These are phyloP conservation scores for Podiceps cristatus DNA, from an alignment of 2,113 vertebrate species.

Conservation along the genomic window DNA sequence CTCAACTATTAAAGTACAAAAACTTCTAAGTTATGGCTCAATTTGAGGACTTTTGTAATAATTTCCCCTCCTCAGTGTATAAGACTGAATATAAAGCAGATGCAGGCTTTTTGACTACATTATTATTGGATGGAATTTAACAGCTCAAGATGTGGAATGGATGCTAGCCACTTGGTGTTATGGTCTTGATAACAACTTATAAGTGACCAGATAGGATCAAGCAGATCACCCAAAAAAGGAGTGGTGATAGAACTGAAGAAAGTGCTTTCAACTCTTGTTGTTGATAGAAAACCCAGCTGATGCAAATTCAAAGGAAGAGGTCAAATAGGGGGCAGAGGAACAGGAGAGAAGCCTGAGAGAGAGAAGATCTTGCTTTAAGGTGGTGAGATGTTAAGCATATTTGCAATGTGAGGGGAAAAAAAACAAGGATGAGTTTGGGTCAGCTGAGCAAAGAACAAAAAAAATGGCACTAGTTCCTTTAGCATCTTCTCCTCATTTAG, in stretches of 20 bases:
- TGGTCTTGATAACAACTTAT: background rate
- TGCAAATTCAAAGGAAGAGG: background rate
- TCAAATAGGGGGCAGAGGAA: background rate
- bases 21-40: background rate
- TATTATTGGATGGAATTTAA: background rate
- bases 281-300: background rate
- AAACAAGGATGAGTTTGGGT: background rate
- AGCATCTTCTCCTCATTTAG: background rate
- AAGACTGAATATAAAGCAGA: background rate
- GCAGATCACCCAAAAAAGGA: background rate
- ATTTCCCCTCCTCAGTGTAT: background rate
- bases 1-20: background rate
- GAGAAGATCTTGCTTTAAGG: background rate
- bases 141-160: background rate
- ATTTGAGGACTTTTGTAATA: background rate
- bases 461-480: background rate
- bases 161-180: background rate
- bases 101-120: background rate
- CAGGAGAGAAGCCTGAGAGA: background rate
- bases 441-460: background rate
- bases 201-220: background rate
- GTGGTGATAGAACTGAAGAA: background rate
- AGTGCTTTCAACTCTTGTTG: background rate
- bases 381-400: background rate
- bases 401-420: background rate